Conservation (phyloP, 2,113 vertebrate genomes). For the Scytalopus superciliaris region DNA sequence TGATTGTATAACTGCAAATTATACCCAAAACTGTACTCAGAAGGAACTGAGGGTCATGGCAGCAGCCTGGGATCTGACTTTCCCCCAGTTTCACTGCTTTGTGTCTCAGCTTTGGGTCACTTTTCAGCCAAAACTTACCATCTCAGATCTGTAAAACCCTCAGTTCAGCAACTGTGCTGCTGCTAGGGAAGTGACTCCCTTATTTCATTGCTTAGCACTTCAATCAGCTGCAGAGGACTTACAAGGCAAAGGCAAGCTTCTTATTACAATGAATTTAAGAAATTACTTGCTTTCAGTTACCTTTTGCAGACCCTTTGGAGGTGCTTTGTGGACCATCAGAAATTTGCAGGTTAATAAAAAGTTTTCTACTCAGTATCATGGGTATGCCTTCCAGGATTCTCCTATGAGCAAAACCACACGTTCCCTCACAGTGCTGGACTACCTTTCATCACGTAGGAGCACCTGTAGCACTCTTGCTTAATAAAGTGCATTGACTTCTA, state of each 20-base stretch:
- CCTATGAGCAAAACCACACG: neutral
- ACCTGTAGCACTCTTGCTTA: slow-evolving; percentile 22
- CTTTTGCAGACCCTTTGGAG: neutral
- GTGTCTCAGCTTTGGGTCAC: neutral
- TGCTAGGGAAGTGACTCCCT: neutral
- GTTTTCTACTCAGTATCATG: neutral
- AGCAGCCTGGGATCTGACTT: neutral
- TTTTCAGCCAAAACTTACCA: neutral
- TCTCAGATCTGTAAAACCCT: neutral
- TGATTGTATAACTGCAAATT: neutral
- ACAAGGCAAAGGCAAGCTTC: neutral
- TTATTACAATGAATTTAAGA: neutral
- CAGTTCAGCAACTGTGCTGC: neutral
- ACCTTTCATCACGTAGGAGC: neutral
- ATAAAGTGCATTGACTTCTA: slow-evolving; percentile 15
- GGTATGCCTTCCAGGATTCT: neutral
- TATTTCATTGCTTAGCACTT: neutral
- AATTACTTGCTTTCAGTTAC: neutral
- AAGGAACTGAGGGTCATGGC: neutral
- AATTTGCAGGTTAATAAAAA: neutral
- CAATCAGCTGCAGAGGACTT: neutral
- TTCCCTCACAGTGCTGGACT: neutral
- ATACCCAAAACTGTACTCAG: neutral
- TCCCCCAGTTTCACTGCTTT: neutral
- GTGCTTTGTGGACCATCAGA: neutral